Base-by-base conservation (phyloP, 1,140 invertebrate genomes). In the Archegozetes longisetosus region DNA sequence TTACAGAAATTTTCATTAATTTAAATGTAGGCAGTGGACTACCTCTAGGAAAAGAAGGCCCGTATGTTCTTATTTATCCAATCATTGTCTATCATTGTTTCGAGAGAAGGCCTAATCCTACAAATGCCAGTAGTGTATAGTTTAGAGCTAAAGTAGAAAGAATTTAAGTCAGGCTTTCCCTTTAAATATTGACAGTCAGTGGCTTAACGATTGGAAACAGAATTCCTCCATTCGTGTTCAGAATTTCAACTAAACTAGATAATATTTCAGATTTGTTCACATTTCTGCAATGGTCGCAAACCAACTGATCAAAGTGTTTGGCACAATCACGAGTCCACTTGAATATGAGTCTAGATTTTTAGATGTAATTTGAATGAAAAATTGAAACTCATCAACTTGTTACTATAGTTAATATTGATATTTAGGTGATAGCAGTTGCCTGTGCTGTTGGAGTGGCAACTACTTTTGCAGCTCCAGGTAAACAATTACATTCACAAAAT, bases 201-300 rank as follows among this genome's bases (percentile, higher is more conserved):
- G n/a, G n/a, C n/a, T n/a, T n/a, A n/a, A n/a, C n/a, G n/a, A n/a
- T n/a, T n/a, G n/a, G n/a, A n/a, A n/a, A n/a, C n/a, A n/a, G n/a
- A n/a, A n/a, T n/a, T n/a, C n/a, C n/a, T n/a, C n/a, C n/a, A n/a
- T n/a, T n/a, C n/a, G n/a, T n/a, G n/a, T n/a, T n/a, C n/a, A n/a
- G n/a, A n/a, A n/a, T n/a, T n/a, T n/a, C n/a, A n/a, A n/a, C n/a
- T n/a, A n/a, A n/a, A n/a, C n/a, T n/a, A n/a, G n/a, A n/a, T n/a
- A 13, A 13, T 61, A 25, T 59, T 12, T 23, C 20, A 60, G 59
- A 20, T 68, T 68, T 60, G 74, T 66, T 68, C 92, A 97, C 74
- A 93, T 96, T 66, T 90, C 90, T 61, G 93, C 88, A 71, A 94
- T 96, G 72, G 85, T 90, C 52, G 92, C 92, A n/a, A 86, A 89